Conservation (phyloP, 2,888 invertebrate genomes). For the Autographa gamma region DNA sequence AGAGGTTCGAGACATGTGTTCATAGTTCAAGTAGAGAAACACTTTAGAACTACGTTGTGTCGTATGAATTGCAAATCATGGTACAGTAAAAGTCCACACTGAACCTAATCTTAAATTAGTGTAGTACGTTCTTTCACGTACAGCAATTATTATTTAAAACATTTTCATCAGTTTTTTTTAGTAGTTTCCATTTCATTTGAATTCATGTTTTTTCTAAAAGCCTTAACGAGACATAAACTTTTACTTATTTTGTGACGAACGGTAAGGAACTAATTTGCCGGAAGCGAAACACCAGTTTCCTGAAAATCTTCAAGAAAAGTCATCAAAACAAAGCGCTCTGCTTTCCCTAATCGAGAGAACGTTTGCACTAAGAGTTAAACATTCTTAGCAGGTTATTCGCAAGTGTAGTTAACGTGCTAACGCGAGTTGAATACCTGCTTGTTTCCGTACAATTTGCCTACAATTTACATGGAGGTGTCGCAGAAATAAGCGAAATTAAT, state of each 20-base stretch:
- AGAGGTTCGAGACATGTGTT: background rate
- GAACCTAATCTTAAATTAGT: background rate
- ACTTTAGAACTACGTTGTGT: background rate
- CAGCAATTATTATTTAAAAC: too few relatives aligned
- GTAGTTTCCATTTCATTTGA: background rate
- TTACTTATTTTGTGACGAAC: background rate
- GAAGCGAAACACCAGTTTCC: constrained; percentile 7
- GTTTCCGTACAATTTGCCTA: constrained; percentile 53
- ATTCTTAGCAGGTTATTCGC: constrained; percentile 56
- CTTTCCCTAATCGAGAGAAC: constrained; percentile 36
- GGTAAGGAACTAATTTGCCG: background rate
- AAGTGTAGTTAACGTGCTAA: constrained; percentile 53
- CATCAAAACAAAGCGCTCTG: constrained; percentile 10
- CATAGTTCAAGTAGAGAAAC: background rate
- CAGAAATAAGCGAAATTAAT: constrained; percentile 57
- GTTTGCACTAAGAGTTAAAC: constrained; percentile 40
- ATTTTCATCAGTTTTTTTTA: background rate
- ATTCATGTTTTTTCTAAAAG: background rate
- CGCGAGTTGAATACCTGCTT: constrained; percentile 56
- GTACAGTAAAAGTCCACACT: background rate
- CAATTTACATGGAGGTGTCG: constrained; percentile 53
- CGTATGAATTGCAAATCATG: background rate
- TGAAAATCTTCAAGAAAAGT: background rate
- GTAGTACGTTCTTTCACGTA: background rate
- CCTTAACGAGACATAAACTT: background rate